Conservation (phyloP, 1,140 invertebrate species). For the Ips typographus region DNA sequence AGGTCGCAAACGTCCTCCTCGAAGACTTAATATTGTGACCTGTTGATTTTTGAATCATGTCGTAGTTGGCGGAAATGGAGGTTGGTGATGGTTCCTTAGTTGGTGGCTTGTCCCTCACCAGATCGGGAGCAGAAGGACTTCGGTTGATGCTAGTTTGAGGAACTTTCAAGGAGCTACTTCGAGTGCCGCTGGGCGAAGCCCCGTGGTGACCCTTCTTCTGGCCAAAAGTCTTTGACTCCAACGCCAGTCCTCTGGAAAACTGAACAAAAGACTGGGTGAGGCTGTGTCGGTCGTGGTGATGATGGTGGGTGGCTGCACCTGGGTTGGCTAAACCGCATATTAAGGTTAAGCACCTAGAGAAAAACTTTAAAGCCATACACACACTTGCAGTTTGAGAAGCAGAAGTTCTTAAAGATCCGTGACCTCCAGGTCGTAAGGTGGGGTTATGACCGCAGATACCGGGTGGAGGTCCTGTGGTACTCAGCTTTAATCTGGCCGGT, state of each 20-base stretch:
- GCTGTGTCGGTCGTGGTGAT: slow-evolving; percentile 55
- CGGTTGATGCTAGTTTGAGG: slow-evolving; percentile 49
- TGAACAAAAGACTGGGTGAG: slow-evolving; percentile 70
- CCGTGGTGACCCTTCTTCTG: slow-evolving; percentile 13
- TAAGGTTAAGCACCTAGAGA: background rate
- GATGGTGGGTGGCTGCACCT: slow-evolving; percentile 38
- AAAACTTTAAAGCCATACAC: background rate
- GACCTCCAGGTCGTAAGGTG: slow-evolving; percentile 36
- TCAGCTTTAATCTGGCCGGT: slow-evolving; percentile 69
- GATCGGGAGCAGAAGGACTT: slow-evolving; percentile 50
- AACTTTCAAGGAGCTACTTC: slow-evolving; percentile 40
- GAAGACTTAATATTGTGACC: slow-evolving; percentile 1
- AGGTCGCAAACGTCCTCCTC: slow-evolving; percentile 50
- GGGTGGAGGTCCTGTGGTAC: slow-evolving; percentile 50
- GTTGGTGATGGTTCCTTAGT: slow-evolving; percentile 14
- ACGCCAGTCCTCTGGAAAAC: slow-evolving; percentile 64
- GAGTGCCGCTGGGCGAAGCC: slow-evolving; percentile 24
- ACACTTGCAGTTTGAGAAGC: slow-evolving; percentile 48
- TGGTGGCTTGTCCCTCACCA: slow-evolving; percentile 35
- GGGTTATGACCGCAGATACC: slow-evolving; percentile 30
- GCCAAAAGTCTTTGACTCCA: slow-evolving; percentile 36
- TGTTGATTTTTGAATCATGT: slow-evolving; percentile 23
- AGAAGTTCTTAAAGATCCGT: slow-evolving; percentile 45
- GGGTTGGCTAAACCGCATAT: slow-evolving; percentile 3
- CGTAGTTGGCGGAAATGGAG: background rate